Conservation (phyloP, 2,888 invertebrate genomes). For the Agrotis ipsilon region DNA sequence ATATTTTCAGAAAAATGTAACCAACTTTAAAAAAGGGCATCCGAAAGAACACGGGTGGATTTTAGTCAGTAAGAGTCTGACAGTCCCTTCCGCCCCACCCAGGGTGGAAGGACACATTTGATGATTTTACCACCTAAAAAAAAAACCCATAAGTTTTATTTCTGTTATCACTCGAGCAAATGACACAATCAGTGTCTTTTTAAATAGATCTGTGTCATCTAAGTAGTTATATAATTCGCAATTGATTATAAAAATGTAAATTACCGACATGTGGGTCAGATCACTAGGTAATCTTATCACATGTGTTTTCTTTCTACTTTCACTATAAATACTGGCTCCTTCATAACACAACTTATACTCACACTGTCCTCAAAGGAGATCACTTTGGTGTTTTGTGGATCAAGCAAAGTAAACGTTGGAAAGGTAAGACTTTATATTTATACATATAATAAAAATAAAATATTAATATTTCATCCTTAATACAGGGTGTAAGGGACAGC, state of each 20-base stretch:
- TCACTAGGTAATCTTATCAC: not conserved
- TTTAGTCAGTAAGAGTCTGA: no score
- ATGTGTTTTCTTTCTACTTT: not conserved
- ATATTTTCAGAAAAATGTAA: no score
- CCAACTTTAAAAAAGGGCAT: no score
- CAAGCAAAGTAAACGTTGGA: not conserved
- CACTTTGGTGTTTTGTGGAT: not conserved
- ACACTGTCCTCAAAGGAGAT: not conserved
- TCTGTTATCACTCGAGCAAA: not conserved
- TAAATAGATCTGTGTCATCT: not conserved
- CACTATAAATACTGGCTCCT: conserved; percentile 18
- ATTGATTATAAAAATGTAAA: no score
- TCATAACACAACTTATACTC: not conserved
- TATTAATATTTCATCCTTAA: no score
- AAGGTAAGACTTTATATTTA: conserved; percentile 2
- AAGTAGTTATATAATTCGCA: not conserved
- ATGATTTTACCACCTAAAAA: no score
- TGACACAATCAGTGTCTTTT: not conserved
- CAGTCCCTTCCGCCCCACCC: no score
- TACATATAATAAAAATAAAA: not conserved
- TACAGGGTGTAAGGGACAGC: no score
- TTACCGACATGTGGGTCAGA: not conserved
- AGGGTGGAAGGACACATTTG: no score
- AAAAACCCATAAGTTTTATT: no score
- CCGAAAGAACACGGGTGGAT: no score